Conservation (phyloP, 2,113 vertebrate species). For the Columbina picui region DNA sequence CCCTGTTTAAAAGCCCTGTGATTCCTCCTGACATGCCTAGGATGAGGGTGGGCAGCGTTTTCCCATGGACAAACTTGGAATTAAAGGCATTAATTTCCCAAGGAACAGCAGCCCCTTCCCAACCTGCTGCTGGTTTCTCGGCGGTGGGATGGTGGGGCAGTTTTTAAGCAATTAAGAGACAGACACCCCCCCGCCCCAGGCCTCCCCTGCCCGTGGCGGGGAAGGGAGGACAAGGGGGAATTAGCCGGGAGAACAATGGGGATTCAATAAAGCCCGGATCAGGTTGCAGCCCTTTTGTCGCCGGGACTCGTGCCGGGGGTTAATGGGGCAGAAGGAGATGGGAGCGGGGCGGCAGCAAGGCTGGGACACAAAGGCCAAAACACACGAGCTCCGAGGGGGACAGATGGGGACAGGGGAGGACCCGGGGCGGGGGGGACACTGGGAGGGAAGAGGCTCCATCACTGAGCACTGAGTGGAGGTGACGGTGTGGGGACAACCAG, state of each 20-base stretch:
- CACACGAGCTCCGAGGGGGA: constrained; percentile 79
- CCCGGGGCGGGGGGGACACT: not conserved
- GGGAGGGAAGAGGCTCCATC: constrained; percentile 41
- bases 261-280: constrained; percentile 72
- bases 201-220: constrained; percentile 11
- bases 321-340: constrained; percentile 96
- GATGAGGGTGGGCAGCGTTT: not conserved
- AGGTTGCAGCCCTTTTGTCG: constrained; percentile 84
- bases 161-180: constrained; percentile 49
- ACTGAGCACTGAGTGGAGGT: not conserved
- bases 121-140: not conserved
- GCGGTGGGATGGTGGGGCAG: not conserved
- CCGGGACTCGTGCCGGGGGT: constrained; percentile 86
- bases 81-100: constrained; percentile 4
- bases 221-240: constrained; percentile 51
- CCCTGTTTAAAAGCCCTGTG: constrained; percentile 63
- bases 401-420: constrained; percentile 84
- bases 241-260: constrained; percentile 66
- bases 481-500: not conserved
- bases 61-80: constrained; percentile 42
- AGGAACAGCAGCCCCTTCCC: not conserved
- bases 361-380: constrained; percentile 86
- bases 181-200: not conserved
- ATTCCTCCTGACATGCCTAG: constrained; percentile 45
- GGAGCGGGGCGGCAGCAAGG: constrained; percentile 80